phyloP scores from a whole-genome alignment of 2,888 invertebrate species.

The Habroteleia sp. region DNA sequence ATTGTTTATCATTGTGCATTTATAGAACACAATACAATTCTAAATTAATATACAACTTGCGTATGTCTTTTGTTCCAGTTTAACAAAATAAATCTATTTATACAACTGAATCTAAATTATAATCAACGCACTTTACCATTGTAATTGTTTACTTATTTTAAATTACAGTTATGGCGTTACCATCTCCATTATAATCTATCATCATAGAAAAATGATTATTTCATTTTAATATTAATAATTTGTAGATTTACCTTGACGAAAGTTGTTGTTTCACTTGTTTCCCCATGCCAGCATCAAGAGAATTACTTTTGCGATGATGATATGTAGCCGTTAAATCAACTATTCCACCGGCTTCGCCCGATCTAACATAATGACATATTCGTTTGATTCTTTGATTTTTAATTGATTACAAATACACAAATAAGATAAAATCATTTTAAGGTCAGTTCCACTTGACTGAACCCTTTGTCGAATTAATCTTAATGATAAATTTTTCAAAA shows the following conservation, averaged over 20 bases:
- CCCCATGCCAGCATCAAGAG: slow-evolving; percentile 87
- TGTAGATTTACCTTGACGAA: slow-evolving; percentile 81
- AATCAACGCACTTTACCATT: too few relatives aligned
- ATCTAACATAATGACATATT: slow-evolving; percentile 68
- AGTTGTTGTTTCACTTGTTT: slow-evolving; percentile 81
- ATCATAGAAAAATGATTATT: too few relatives aligned
- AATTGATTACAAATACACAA: neutral
- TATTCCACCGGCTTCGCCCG: slow-evolving; percentile 74
- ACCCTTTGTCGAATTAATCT: neutral
- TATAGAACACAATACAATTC: slow-evolving; percentile 1
- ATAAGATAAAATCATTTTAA: too few relatives aligned
- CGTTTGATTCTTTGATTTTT: slow-evolving; percentile 24
- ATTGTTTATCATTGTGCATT: slow-evolving; percentile 7
- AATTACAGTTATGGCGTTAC: slow-evolving; percentile 25
- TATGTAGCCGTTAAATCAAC: slow-evolving; percentile 77
- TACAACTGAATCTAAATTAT: too few relatives aligned
- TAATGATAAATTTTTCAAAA: neutral
- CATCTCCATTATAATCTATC: slow-evolving; percentile 20
- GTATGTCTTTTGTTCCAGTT: too few relatives aligned
- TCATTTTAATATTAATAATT: neutral
- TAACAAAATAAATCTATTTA: too few relatives aligned
- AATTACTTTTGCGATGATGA: slow-evolving; percentile 91
- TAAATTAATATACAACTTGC: too few relatives aligned
- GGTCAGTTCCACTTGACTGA: too few relatives aligned
- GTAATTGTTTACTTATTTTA: too few relatives aligned